These are phyloP conservation scores for Campylomormyrus numenius DNA, from an alignment of 2,113 vertebrate genomes.

Conservation along the genomic window DNA sequence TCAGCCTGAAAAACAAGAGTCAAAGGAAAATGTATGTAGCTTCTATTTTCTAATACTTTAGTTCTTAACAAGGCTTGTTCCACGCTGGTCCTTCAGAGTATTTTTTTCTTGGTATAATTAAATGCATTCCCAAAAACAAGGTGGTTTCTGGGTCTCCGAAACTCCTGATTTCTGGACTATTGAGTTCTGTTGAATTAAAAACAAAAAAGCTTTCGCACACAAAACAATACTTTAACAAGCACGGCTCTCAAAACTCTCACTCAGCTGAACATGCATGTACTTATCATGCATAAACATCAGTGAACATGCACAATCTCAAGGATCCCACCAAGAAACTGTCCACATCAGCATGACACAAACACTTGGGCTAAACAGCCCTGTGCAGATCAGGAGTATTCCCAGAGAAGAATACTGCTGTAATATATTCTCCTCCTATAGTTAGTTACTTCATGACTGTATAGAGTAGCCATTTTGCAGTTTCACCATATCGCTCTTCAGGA, in stretches of 20 bases:
- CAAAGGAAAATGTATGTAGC: not conserved
- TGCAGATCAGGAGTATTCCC: not conserved
- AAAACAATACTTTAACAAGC: not conserved
- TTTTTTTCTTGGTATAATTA: not conserved
- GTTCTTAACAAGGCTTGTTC: not conserved
- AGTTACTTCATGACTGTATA: not conserved
- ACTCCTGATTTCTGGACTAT: not conserved
- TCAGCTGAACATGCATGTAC: not conserved
- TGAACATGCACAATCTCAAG: not conserved
- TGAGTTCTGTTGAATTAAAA: not conserved
- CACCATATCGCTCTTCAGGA: not conserved
- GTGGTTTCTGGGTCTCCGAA: not conserved
- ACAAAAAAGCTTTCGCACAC: not conserved
- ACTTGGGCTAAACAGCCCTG: not conserved
- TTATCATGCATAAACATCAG: not conserved
- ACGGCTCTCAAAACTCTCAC: not conserved
- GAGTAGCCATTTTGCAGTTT: not conserved
- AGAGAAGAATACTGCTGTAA: not conserved
- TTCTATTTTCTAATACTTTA: not conserved
- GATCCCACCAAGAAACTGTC: not conserved
- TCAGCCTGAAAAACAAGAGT: not conserved
- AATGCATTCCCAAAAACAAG: not conserved
- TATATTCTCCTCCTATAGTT: not conserved
- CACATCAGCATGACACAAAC: not conserved
- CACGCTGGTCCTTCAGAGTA: not conserved